Base-by-base conservation (phyloP, 53 echinoderm and acorn worm species). In the Pentamera pediparva region DNA sequence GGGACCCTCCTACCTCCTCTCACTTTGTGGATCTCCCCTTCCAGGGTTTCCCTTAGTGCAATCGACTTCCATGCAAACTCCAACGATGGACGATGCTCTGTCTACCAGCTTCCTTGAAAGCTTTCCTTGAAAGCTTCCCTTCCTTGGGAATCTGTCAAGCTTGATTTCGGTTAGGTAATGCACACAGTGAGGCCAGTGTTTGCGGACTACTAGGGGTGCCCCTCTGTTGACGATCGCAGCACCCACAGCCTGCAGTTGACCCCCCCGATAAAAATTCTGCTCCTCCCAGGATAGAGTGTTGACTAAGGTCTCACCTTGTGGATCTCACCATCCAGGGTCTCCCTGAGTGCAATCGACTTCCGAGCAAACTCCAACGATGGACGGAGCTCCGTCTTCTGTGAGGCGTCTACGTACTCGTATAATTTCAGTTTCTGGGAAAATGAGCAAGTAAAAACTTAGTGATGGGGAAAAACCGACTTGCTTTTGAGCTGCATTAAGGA, bases 21-120 rank as follows among this genome's bases (percentile, higher is more conserved):
- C 61, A 94, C 95, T 90, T 95, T 90, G 74, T 95, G 95, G 18
- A 87, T 59, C 18, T 86, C 84, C 25, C 90, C 87, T 5, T 90
- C 85, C 32, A 95, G 79, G 0, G 87, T 87, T 62, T 95, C 85
- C 25, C 95, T 78, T 52, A 94, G 81, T 41, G 85, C 87, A 37
- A 94, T 90, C 27, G 95, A 90, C 34, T 94, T 94, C 30, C 83
- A 79, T 2, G 87, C 90, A 69, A 73, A 95, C 30, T 84, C 82
- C 37, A 95, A 81, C 10, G 79, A 79, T 2, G 88, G 11, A 45
- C 11, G 18, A 45, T 45, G 18, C 18, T 12, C 11, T 45, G 11
- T 45, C 47, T 45, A 45, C 18, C 47, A 45, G 47, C 47, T 12
- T 45, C 11, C 18, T 11, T 18, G 18, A 45, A 45, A 11, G 11